Evolutionary conservation across 2,113 vertebrate species (phyloP), one percentile per base, ranked within the genome.

Genomic region (Cyrtonyx montezumae): DNA sequence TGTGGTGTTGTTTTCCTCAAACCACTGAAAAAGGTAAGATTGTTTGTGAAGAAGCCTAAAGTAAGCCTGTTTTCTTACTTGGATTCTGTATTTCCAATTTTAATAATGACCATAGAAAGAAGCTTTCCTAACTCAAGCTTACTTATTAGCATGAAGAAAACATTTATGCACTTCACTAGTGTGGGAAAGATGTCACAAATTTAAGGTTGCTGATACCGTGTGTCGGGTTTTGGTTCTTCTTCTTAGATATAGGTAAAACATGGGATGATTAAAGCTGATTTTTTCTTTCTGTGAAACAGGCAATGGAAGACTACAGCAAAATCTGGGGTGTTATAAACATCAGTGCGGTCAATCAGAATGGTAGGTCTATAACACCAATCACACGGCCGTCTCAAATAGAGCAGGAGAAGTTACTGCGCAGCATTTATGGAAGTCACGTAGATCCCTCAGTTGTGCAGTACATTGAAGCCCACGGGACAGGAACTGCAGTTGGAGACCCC

Each of bases 1-100:
- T 99, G 98, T 4, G 98, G 98, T 8, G 91, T 99, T 59, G 90
- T 98, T 91, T 97, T 98, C 23, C 97, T 99, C 30, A 99, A 98
- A 58, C 97, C 98, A 18, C 90, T 99, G 48, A 96, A 94, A 96
- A 97, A 98, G 83, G 98, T 98, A 92, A 79, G 77, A 21, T n/a
- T 69, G 26, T 37, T 51, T 74, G 48, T 42, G 53, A 68, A 66
- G n/a, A 32, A 63, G 49, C 13, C 14, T 65, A 30, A 49, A 81
- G 13, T 20, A 36, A 51, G 25, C 36, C 53, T 34, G 28, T 4
- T 49, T 83, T 10, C 22, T 73, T 83, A 9, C 3, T 17, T 62
- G 37, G 48, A 17, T 66, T 79, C 43, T 70, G 1, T n/a, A 1
- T 45, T 28, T 51, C 30, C 42, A 16, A 4, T 6, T 76, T 12